Evolutionary conservation across 2,797 vertebrate species (phyloP).

Genomic region (Trichosurus vulpecula): DNA sequence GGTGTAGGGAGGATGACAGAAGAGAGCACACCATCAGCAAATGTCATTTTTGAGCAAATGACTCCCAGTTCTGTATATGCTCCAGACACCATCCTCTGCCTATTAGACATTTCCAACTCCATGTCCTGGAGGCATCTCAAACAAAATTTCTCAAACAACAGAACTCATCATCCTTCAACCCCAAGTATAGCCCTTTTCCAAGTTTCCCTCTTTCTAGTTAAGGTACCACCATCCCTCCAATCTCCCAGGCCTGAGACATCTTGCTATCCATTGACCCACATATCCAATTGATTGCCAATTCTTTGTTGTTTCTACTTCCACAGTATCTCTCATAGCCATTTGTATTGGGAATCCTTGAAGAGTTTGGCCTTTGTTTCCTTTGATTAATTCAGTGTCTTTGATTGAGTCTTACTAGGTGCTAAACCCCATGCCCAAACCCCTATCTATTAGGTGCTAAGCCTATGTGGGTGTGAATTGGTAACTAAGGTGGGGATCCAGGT

Average conservation of each 20-base stretch:
- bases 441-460: too few relatives aligned
- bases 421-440: too few relatives aligned
- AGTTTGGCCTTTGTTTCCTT: too few relatives aligned
- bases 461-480: too few relatives aligned
- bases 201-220: not conserved
- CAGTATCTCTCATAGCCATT: not conserved
- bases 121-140: not conserved
- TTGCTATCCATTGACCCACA: not conserved
- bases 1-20: not conserved
- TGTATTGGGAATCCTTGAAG: too few relatives aligned
- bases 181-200: not conserved
- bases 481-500: too few relatives aligned
- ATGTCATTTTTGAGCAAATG: not conserved
- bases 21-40: not conserved
- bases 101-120: not conserved
- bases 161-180: not conserved
- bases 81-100: not conserved
- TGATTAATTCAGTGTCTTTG: too few relatives aligned
- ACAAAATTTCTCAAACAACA: not conserved
- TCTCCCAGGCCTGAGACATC: not conserved
- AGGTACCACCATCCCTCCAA: not conserved
- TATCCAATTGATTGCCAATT: not conserved
- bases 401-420: too few relatives aligned
- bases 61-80: not conserved
- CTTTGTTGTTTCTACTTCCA: not conserved